Evolutionary conservation across 23 tunicate genomes (phyloP).

Genomic region (Styela plicata): DNA sequence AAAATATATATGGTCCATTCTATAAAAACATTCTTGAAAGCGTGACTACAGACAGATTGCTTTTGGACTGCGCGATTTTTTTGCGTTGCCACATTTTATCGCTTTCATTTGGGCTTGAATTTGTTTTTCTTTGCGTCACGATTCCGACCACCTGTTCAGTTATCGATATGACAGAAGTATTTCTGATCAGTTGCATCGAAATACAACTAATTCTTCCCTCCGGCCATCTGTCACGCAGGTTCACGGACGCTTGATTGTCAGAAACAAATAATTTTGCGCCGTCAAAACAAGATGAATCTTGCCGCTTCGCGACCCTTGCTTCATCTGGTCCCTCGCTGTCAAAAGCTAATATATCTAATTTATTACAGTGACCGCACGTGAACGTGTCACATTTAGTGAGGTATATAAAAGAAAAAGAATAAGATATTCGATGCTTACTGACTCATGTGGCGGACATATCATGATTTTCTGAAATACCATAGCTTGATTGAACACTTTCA

Average conservation of each 20-base stretch:
- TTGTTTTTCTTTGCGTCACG: neutral
- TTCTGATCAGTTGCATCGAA: neutral
- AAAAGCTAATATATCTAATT: no score
- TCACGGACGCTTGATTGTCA: neutral
- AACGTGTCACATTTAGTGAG: no score
- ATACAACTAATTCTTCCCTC: neutral
- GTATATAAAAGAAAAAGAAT: no score
- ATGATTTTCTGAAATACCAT: no score
- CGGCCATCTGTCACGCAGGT: neutral
- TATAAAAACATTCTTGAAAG: no score
- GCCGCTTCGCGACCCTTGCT: neutral
- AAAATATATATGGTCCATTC: no score
- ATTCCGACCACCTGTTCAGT: neutral
- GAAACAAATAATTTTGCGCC: neutral
- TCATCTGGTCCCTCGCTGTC: neutral
- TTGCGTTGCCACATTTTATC: neutral
- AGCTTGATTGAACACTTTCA: no score
- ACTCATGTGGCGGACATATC: no score
- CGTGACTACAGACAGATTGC: no score
- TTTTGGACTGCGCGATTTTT: no score
- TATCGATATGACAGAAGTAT: neutral
- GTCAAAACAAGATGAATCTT: neutral
- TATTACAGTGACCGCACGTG: no score
- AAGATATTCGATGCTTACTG: no score
- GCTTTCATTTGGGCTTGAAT: neutral